Percentiles rank a stretch among this genome's conserved stretches.
Evolutionary conservation across 2,797 vertebrate species (phyloP).

Genomic region (Oryzias sinensis): DNA sequence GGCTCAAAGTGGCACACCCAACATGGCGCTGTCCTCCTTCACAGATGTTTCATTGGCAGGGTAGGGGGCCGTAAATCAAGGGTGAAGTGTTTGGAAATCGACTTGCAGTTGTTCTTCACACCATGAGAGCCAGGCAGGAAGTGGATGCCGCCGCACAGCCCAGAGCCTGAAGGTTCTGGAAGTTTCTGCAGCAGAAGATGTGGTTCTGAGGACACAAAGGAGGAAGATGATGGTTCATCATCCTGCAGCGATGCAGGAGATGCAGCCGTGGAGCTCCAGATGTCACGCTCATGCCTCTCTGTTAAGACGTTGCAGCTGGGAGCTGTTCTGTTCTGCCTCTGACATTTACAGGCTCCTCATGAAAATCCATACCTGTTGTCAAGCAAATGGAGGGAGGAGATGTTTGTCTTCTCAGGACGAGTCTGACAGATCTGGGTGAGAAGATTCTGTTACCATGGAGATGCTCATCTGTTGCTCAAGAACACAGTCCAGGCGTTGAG

Average conservation of each 20-base stretch:
- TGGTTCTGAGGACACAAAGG: too few species aligned
- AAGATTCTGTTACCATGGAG: conserved; percentile 49
- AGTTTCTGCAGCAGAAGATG: too few species aligned
- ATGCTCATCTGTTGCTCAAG: conserved; percentile 30
- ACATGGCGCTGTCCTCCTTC: neutral
- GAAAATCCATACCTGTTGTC: neutral
- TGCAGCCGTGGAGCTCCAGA: too few species aligned
- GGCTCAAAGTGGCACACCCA: neutral
- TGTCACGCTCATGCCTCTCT: too few species aligned
- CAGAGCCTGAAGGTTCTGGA: too few species aligned
- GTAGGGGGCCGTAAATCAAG: conserved; percentile 19
- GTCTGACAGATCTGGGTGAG: conserved; percentile 20
- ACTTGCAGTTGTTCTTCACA: neutral
- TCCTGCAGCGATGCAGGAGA: too few species aligned
- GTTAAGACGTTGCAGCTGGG: neutral
- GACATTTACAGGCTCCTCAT: neutral
- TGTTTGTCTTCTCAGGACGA: conserved; percentile 15
- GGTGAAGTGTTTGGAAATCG: conserved; percentile 12
- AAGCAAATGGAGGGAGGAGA: conserved; percentile 16
- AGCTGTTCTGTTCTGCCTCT: neutral
- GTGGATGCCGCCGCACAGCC: neutral
- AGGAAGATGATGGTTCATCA: too few species aligned
- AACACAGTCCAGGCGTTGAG: conserved; percentile 31
- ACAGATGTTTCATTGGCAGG: neutral
- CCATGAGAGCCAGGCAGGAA: neutral